phyloP scores from a whole-genome alignment of 2,113 vertebrate species.

The Anhinga rufa region DNA sequence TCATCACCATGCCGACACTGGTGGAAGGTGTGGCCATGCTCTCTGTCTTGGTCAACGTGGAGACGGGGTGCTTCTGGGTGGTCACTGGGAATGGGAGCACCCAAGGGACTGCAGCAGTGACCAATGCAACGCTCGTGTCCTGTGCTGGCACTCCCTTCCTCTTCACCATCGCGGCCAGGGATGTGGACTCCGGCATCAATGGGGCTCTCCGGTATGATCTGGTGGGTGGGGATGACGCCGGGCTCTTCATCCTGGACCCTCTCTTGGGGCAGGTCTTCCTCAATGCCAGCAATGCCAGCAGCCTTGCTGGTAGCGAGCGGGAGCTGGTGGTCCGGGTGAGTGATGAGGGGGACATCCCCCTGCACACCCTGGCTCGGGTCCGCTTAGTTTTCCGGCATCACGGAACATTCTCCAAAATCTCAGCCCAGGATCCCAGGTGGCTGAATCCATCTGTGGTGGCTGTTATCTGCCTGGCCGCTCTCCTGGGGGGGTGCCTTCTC shows the following conservation, averaged over 20 bases:
- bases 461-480: conserved; percentile 75
- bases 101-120: neutral
- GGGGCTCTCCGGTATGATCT: conserved; percentile 79
- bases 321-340: conserved; percentile 77
- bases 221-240: conserved; percentile 43
- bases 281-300: conserved; percentile 83
- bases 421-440: conserved; percentile 58
- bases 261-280: conserved; percentile 81
- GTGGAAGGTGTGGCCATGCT: conserved; percentile 75
- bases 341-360: conserved; percentile 76
- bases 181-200: conserved; percentile 82
- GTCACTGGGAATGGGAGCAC: neutral
- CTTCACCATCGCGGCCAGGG: conserved; percentile 76
- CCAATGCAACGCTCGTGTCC: neutral
- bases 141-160: conserved; percentile 5
- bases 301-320: conserved; percentile 76
- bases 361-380: conserved; percentile 71
- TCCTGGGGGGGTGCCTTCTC: conserved; percentile 77
- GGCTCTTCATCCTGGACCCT: conserved; percentile 79
- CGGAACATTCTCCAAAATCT: conserved; percentile 80
- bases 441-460: conserved; percentile 78
- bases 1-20: conserved; percentile 76
- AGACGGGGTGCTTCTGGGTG: conserved; percentile 73
- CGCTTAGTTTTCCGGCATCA: conserved; percentile 81
- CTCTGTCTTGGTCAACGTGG: conserved; percentile 77